phyloP scores from a whole-genome alignment of 2,113 vertebrate species.

The Pimephales promelas region DNA sequence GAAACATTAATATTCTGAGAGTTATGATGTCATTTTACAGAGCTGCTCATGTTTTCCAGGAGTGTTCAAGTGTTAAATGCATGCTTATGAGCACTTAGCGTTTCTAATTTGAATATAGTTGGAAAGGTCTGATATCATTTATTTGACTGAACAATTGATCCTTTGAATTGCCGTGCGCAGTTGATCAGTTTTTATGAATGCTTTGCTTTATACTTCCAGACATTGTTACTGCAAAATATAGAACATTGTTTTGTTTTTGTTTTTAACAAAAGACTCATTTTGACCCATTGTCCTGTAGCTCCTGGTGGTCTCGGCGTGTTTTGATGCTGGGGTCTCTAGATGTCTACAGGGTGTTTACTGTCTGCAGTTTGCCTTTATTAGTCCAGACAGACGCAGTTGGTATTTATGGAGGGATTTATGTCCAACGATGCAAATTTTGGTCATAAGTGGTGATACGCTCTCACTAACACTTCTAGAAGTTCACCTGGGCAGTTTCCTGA shows the following conservation, averaged over 20 bases:
- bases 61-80: not conserved
- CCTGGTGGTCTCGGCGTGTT: conserved; percentile 7
- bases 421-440: no score
- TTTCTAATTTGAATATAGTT: not conserved
- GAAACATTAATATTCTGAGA: not conserved
- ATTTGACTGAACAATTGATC: conserved; percentile 3
- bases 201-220: not conserved
- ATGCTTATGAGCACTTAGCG: not conserved
- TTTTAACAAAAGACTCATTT: not conserved
- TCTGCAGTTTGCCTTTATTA: not conserved
- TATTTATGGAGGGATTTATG: not conserved
- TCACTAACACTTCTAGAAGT: not conserved
- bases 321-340: not conserved
- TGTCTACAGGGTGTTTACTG: conserved; percentile 7
- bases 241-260: not conserved
- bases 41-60: conserved; percentile 12
- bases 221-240: not conserved
- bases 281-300: not conserved
- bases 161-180: not conserved
- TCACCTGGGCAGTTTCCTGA: conserved; percentile 18
- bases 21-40: not conserved
- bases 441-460: not conserved
- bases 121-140: not conserved
- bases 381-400: not conserved
- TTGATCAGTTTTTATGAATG: not conserved